Conservation (phyloP, 2,888 invertebrate genomes). For the Cotesia congregata region DNA sequence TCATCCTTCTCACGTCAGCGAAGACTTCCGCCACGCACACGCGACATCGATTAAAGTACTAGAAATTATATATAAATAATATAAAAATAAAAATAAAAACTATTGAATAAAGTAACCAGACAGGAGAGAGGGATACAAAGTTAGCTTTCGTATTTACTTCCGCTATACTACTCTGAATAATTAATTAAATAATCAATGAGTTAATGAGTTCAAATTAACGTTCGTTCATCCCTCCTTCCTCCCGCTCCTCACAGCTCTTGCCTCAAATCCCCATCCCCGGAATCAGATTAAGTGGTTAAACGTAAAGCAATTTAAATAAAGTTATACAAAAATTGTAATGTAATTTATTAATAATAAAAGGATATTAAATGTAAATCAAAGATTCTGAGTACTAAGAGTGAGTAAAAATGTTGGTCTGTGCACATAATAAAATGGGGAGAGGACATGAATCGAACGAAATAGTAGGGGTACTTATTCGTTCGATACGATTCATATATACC, state of each 20-base stretch:
- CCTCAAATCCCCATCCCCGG: conserved; percentile 19
- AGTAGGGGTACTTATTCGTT: conserved; percentile 46
- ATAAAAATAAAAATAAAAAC: conserved; percentile 1
- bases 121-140: background rate
- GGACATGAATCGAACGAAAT: conserved; percentile 7
- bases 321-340: background rate
- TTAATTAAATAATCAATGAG: conserved; percentile 1
- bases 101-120: conserved; percentile 6
- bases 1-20: conserved; percentile 34
- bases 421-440: background rate
- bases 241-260: background rate
- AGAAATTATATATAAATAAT: background rate
- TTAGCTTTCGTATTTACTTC: background rate
- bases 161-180: background rate
- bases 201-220: background rate
- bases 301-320: background rate
- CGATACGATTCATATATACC: conserved; percentile 68
- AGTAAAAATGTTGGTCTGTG: background rate
- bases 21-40: conserved; percentile 29
- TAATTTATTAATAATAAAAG: background rate
- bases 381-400: background rate
- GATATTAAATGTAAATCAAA: background rate
- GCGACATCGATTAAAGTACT: conserved; percentile 17
- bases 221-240: background rate
- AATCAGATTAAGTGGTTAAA: background rate